Base-by-base conservation (phyloP, 1,140 invertebrate genomes). In the Trachelipus rathkii region DNA sequence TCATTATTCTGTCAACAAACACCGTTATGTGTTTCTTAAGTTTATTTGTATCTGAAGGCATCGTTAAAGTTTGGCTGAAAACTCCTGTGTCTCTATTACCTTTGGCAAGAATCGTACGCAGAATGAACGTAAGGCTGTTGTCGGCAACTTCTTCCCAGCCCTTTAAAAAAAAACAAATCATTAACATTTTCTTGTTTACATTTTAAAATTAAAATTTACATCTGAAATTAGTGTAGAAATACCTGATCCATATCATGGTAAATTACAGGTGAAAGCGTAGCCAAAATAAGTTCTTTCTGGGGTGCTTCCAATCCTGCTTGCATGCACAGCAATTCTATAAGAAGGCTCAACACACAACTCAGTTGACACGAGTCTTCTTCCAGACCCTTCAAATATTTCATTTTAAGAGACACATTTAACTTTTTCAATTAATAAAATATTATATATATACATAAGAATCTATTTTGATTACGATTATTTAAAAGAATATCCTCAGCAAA, bases 71-170 rank as follows among this genome's bases (percentile, higher is more conserved):
- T 10, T 84, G 84, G 85, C 84, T 7, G 83, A 85, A 82, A 80
- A 86, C 70, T 84, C 81, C 77, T 76, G 84, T 84, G 81, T 88
- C 86, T 78, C 85, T 85, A 45, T 85, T 85, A 72, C 81, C 87
- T 82, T 86, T 86, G 5, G 87, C 85, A 71, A 89, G 82, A 4
- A 84, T 80, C 3, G 88, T 88, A 78, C 87, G 80, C 69, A 90
- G 81, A 23, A 90, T 82, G 82, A 88, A 86, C 24, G 86, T 87
- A 21, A 89, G 82, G 44, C 86, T 84, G 13, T 85, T 85, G 81
- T 89, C 87, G 10, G 86, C 85, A 2, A 85, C 85, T 82, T 90
- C 89, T 82, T 89, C 88, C 89, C 89, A 90, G 75, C 88, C 87
- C 89, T 88, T 77, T 69, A 82, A 82, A 79, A 78, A 78, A 75